Percentiles rank a stretch among this genome's conserved stretches.
These are phyloP conservation scores for Atrichornis clamosus DNA, from an alignment of 2,113 vertebrate genomes.

Conservation along the genomic window DNA sequence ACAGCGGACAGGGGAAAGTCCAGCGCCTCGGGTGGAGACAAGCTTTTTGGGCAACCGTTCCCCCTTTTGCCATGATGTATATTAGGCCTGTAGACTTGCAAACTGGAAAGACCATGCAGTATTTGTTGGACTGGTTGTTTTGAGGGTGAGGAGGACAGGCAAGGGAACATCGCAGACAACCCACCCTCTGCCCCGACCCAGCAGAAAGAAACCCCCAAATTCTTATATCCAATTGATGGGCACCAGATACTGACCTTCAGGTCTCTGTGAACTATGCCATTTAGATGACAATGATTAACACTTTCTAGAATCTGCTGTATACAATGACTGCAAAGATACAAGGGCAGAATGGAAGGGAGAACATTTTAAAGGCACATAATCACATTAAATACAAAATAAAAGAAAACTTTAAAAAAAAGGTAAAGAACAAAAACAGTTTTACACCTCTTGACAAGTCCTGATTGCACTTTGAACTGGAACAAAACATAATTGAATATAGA, in stretches of 20 bases:
- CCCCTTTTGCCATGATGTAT: constrained; percentile 67
- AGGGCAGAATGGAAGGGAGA: constrained; percentile 85
- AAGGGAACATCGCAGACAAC: constrained; percentile 35
- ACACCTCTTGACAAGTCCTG: constrained; percentile 37
- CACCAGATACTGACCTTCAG: constrained; percentile 94
- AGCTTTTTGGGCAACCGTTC: neutral
- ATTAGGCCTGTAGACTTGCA: constrained; percentile 74
- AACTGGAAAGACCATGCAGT: constrained; percentile 83
- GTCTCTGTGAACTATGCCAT: constrained; percentile 98
- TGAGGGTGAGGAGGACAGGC: constrained; percentile 42
- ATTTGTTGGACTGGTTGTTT: neutral
- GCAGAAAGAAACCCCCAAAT: neutral
- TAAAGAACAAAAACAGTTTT: constrained; percentile 57
- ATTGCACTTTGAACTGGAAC: constrained; percentile 41
- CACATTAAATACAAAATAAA: constrained; percentile 74
- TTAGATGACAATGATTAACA: constrained; percentile 97
- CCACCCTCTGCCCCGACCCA: constrained; percentile 72
- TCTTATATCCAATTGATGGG: constrained; percentile 66
- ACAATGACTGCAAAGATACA: constrained; percentile 94
- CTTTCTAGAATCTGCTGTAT: constrained; percentile 99
- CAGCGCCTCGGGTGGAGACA: neutral
- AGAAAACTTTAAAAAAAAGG: constrained; percentile 50
- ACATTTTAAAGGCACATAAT: constrained; percentile 83
- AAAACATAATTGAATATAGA: constrained; percentile 20
- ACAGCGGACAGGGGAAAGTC: neutral